Percentiles rank a stretch among this genome's conserved stretches.
These are phyloP conservation scores for Leucophenga montana DNA, from an alignment of 2,888 invertebrate genomes.

Conservation along the genomic window DNA sequence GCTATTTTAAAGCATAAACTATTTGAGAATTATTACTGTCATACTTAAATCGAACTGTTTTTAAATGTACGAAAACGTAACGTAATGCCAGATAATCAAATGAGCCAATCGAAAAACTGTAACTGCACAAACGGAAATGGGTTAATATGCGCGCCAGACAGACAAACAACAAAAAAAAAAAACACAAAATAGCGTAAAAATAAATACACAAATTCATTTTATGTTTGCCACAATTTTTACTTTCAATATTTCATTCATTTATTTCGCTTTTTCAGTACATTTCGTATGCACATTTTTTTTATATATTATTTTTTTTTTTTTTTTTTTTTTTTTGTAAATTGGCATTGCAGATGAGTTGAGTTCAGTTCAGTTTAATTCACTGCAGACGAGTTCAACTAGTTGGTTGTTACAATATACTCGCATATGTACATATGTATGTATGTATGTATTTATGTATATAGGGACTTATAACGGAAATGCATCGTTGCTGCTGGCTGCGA, in stretches of 20 bases:
- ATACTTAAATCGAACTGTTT: too few species aligned
- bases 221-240: constrained; percentile 15
- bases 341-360: constrained; percentile 61
- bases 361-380: constrained; percentile 16
- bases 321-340: constrained; percentile 43
- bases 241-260: constrained; percentile 6
- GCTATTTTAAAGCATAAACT: too few species aligned
- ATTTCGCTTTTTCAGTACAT: neutral
- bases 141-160: constrained; percentile 25
- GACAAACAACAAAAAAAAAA: too few species aligned
- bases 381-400: neutral
- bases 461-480: constrained; percentile 16
- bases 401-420: too few species aligned
- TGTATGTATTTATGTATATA: neutral
- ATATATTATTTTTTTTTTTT: neutral
- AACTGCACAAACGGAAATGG: constrained; percentile 9
- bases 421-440: too few species aligned
- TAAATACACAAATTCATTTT: neutral
- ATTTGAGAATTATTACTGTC: too few species aligned
- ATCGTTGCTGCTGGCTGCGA: neutral
- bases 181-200: too few species aligned
- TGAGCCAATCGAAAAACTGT: too few species aligned
- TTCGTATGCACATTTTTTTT: neutral
- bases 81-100: neutral
- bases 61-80: too few species aligned